phyloP scores from a whole-genome alignment of 2,113 vertebrate species.

The Saguinus imperator region DNA sequence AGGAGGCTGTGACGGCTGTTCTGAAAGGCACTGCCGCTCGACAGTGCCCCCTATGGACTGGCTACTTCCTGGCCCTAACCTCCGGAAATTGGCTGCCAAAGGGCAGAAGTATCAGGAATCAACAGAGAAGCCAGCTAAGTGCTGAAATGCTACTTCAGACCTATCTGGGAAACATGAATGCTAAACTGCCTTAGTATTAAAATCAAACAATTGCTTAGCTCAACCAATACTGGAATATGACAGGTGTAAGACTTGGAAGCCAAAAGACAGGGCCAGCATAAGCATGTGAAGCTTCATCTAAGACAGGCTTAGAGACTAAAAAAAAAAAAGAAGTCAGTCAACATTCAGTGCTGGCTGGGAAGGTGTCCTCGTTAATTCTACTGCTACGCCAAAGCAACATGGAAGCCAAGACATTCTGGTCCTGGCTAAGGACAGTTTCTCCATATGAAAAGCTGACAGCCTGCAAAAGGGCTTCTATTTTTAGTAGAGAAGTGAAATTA shows the following conservation, averaged over 20 bases:
- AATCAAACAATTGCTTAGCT: neutral
- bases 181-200: neutral
- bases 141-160: neutral
- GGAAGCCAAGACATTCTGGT: neutral
- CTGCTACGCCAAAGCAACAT: neutral
- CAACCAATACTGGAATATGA: neutral
- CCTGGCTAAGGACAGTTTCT: neutral
- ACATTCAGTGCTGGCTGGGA: fast-evolving
- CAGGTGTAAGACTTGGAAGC: neutral
- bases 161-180: neutral
- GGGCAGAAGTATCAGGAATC: neutral
- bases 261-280: neutral
- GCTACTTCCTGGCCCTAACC: neutral
- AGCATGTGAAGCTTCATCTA: neutral
- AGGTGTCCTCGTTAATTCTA: no score
- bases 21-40: neutral
- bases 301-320: neutral
- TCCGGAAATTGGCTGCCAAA: neutral
- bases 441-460: neutral
- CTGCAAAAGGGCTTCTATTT: neutral
- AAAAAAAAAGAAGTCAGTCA: neutral
- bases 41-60: fast-evolving
- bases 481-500: neutral
- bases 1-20: neutral
- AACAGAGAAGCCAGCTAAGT: neutral